A percentile compares a stretch with the other conserved stretches of the same genome.
Evolutionary conservation across 2,888 invertebrate genomes (phyloP).

Genomic region (Junonia oenone): DNA sequence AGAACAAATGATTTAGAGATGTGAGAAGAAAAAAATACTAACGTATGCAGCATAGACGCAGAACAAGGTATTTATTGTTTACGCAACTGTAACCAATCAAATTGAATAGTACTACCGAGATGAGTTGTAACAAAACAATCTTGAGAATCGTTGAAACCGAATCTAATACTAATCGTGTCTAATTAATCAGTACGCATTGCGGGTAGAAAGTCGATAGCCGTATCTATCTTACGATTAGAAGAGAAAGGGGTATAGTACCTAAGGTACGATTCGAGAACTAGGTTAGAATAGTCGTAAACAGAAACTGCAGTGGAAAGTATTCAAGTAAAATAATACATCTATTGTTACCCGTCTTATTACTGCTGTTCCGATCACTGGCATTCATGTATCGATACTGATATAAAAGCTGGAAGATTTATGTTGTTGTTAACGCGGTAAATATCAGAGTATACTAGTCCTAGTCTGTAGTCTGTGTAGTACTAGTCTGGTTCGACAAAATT

Average conservation of each 20-base stretch:
- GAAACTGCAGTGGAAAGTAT: conserved; percentile 42
- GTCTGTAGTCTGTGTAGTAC: no score
- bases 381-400: not conserved
- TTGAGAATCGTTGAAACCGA: conserved; percentile 38
- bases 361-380: conserved; percentile 7
- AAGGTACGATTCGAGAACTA: conserved; percentile 44
- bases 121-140: conserved; percentile 26
- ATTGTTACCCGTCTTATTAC: conserved; percentile 26
- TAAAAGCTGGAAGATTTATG: no score
- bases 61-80: conserved; percentile 7
- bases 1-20: no score
- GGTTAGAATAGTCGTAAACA: conserved; percentile 46
- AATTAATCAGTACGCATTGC: conserved; percentile 74
- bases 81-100: conserved; percentile 37
- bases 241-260: conserved; percentile 65
- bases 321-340: conserved; percentile 33
- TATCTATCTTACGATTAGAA: conserved; percentile 51
- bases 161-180: conserved; percentile 62
- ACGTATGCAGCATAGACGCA: no score
- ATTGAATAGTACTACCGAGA: conserved; percentile 4
- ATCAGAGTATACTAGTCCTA: no score
- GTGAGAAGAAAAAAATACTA: no score
- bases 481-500: no score
- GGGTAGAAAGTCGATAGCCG: conserved; percentile 64
- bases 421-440: no score